A percentile compares a stretch with the other conserved stretches of the same genome.
phyloP scores from a whole-genome alignment of 2,888 invertebrate genomes.

The Argynnis bischoffii region DNA sequence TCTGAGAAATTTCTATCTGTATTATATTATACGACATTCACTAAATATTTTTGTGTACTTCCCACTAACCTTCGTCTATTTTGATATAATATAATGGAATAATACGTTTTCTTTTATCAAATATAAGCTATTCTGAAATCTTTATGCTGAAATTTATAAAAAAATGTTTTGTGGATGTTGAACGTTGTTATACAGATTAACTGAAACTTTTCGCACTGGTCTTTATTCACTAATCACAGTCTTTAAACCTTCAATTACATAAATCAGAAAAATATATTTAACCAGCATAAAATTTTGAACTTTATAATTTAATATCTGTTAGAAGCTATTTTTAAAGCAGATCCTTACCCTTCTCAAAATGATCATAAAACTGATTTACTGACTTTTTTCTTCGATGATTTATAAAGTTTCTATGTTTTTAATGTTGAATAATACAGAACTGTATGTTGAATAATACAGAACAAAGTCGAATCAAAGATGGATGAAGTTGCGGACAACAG shows the following conservation, averaged over 20 bases:
- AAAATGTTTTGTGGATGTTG: slow-evolving; percentile 5
- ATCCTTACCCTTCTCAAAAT: slow-evolving; percentile 1
- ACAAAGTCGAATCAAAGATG: slow-evolving; percentile 97
- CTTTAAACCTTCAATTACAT: neutral
- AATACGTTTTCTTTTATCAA: no score
- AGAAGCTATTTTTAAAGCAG: slow-evolving; percentile 1
- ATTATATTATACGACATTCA: slow-evolving; percentile 18
- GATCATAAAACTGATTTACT: neutral
- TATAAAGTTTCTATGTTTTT: neutral
- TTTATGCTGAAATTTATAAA: no score
- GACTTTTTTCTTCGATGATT: neutral
- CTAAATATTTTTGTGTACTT: neutral
- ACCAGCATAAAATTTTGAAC: neutral
- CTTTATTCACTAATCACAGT: neutral
- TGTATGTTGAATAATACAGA: slow-evolving; percentile 83
- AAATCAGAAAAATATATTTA: neutral
- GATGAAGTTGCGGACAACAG: slow-evolving; percentile 97
- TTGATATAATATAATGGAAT: no score
- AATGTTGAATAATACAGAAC: slow-evolving; percentile 83
- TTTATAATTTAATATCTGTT: neutral
- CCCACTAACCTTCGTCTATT: no score
- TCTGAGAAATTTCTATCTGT: slow-evolving; percentile 5
- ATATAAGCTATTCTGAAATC: no score
- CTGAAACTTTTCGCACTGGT: slow-evolving; percentile 7
- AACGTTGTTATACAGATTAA: slow-evolving; percentile 1